These are phyloP conservation scores for Luscinia megarhynchos DNA, from an alignment of 2,797 vertebrate genomes.

Conservation along the genomic window DNA sequence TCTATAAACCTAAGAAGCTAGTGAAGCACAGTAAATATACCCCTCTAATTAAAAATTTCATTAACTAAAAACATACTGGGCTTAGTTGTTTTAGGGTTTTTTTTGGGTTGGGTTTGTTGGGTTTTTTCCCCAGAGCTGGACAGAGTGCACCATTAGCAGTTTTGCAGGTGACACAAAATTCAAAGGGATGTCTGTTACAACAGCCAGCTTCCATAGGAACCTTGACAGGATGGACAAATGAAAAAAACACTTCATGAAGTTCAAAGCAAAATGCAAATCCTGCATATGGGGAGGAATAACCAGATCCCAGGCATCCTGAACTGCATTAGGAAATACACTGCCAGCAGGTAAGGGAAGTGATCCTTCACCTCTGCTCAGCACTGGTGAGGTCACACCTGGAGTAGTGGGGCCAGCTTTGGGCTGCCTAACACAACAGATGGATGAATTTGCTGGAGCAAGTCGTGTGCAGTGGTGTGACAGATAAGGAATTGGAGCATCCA, in stretches of 20 bases:
- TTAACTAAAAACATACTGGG: background rate
- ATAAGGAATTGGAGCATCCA: background rate
- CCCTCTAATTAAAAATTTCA: background rate
- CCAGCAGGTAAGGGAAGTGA: background rate
- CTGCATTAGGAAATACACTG: background rate
- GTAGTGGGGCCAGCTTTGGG: background rate
- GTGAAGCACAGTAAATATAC: background rate
- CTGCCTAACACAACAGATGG: background rate
- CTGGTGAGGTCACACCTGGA: background rate
- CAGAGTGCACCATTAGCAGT: background rate
- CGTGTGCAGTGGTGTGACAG: background rate
- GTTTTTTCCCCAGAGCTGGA: rapidly evolving
- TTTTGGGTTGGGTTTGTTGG: background rate
- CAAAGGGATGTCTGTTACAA: background rate
- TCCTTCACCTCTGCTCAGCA: background rate
- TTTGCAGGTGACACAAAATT: background rate
- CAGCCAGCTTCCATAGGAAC: background rate
- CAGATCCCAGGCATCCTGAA: background rate
- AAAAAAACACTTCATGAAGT: background rate
- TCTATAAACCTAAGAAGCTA: background rate
- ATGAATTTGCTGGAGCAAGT: background rate
- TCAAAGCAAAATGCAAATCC: background rate
- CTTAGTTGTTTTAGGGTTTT: rapidly evolving
- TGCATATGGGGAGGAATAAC: background rate
- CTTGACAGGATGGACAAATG: background rate